Conservation (phyloP, 2,888 invertebrate genomes). For the Cordilura impudica region DNA sequence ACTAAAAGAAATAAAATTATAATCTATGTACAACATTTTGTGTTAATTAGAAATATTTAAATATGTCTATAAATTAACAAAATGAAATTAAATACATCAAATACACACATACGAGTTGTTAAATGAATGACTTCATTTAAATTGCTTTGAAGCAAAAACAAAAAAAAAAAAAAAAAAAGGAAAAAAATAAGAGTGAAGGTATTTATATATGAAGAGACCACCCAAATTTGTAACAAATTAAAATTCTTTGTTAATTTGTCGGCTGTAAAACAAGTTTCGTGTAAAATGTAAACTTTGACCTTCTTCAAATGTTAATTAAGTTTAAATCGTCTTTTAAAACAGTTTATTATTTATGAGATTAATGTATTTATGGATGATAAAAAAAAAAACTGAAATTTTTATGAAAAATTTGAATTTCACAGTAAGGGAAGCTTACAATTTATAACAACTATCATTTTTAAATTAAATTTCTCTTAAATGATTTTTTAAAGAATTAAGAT, state of each 20-base stretch:
- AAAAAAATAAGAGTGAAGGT: conserved; percentile 48
- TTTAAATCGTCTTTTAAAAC: too few species aligned
- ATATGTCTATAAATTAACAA: conserved; percentile 32
- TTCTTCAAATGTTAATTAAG: conserved; percentile 51
- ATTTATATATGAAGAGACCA: conserved; percentile 29
- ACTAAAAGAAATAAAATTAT: conserved; percentile 24
- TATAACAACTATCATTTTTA: too few species aligned
- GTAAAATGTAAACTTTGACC: conserved; percentile 45
- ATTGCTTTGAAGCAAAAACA: not conserved
- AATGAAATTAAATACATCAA: not conserved
- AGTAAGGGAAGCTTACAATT: too few species aligned
- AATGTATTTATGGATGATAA: too few species aligned
- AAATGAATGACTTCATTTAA: conserved; percentile 33
- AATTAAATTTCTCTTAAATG: too few species aligned
- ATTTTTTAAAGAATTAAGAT: too few species aligned
- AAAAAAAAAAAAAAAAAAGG: too few species aligned
- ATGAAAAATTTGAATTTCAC: too few species aligned
- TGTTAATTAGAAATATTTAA: conserved; percentile 33
- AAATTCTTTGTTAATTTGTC: not conserved
- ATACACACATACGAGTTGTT: not conserved
- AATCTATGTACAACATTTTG: not conserved
- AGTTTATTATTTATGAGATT: too few species aligned
- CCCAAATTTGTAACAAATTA: conserved; percentile 17
- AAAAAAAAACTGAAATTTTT: too few species aligned
- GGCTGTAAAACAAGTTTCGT: conserved; percentile 34